Evolutionary conservation across 2,888 invertebrate species (phyloP).

Genomic region (Bedellia somnulentella): DNA sequence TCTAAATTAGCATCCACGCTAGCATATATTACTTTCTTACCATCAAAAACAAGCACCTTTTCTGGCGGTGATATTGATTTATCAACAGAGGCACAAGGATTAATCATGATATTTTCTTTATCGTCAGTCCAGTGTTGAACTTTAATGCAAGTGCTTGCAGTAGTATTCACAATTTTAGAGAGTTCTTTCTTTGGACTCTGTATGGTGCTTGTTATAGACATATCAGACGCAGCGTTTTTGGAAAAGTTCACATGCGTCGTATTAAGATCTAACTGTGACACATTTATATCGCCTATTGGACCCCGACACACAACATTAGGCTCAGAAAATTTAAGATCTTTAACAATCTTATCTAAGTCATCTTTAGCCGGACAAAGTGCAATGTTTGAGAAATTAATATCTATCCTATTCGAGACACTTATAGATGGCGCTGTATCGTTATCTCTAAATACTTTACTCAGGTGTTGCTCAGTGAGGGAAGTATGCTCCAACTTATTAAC

Average conservation of each 20-base stretch:
- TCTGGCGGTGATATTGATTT: slow-evolving; percentile 16
- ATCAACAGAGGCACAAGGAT: slow-evolving; percentile 29
- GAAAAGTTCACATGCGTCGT: no score
- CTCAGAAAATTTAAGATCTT: slow-evolving; percentile 20
- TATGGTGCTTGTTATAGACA: slow-evolving; percentile 43
- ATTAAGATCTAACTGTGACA: slow-evolving; percentile 38
- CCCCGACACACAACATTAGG: slow-evolving; percentile 17
- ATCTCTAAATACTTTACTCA: slow-evolving; percentile 28
- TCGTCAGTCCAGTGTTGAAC: slow-evolving; percentile 27
- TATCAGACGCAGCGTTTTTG: slow-evolving; percentile 28
- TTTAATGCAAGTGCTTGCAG: slow-evolving; percentile 15
- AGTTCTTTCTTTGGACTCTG: slow-evolving; percentile 28
- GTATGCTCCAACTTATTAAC: slow-evolving; percentile 31
- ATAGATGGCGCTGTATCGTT: slow-evolving; percentile 25
- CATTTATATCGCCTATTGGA: slow-evolving; percentile 16
- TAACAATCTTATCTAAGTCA: slow-evolving; percentile 37
- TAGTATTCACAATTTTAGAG: slow-evolving; percentile 15
- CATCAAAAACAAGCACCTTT: slow-evolving; percentile 40
- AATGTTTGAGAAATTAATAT: slow-evolving; percentile 32
- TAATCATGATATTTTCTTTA: slow-evolving; percentile 41
- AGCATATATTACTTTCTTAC: slow-evolving; percentile 19
- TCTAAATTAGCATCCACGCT: slow-evolving; percentile 17
- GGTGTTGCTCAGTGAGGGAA: slow-evolving; percentile 24
- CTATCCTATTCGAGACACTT: slow-evolving; percentile 27
- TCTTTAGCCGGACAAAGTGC: slow-evolving; percentile 15